Evolutionary conservation across 2,797 vertebrate genomes (phyloP).

Genomic region (Ptychadena robeensis): DNA sequence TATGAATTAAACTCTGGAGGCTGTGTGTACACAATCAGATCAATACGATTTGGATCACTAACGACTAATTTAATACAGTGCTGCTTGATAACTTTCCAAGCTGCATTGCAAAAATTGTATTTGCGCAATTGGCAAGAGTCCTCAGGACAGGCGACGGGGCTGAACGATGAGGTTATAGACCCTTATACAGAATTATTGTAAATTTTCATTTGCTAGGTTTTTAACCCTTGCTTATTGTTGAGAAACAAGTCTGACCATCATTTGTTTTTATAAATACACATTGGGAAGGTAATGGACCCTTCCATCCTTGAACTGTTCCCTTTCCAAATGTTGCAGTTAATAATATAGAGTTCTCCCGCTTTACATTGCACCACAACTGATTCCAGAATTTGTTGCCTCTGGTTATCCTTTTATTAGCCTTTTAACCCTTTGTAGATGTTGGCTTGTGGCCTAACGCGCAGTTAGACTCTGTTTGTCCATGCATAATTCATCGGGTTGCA

Average conservation of each 20-base stretch:
- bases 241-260: too few relatives aligned
- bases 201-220: too few relatives aligned
- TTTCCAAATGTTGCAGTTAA: too few relatives aligned
- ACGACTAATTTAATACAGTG: conserved; percentile 69
- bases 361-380: too few relatives aligned
- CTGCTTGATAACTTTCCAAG: conserved; percentile 58
- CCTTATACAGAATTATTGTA: too few relatives aligned
- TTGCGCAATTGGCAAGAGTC: background rate
- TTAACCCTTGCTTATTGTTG: too few relatives aligned
- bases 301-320: too few relatives aligned
- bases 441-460: background rate
- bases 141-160: background rate
- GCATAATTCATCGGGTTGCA: background rate
- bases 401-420: background rate
- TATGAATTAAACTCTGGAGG: conserved; percentile 69
- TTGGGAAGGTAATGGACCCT: too few relatives aligned
- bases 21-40: conserved; percentile 64
- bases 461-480: background rate
- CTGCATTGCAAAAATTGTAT: conserved; percentile 20
- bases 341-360: too few relatives aligned
- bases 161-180: background rate
- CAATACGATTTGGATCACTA: conserved; percentile 69
- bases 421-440: background rate
- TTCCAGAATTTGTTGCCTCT: background rate
- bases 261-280: too few relatives aligned